These are phyloP conservation scores for Emmelina monodactyla DNA, from an alignment of 2,888 invertebrate genomes.

Conservation along the genomic window DNA sequence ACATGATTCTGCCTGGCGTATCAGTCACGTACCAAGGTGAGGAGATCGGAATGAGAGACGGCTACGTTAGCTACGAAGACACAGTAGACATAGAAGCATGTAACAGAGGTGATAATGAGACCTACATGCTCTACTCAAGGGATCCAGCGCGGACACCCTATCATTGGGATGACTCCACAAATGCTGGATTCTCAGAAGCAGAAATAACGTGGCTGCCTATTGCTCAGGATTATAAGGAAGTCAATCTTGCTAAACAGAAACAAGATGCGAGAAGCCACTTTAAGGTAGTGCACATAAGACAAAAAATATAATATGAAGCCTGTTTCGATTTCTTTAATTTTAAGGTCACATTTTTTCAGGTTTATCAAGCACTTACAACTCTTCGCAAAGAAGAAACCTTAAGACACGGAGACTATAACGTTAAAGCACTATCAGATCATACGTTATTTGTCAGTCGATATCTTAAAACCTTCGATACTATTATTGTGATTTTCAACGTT, in stretches of 20 bases:
- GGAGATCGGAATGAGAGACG: conserved; percentile 77
- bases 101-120: conserved; percentile 57
- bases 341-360: no score
- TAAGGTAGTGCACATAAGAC: no score
- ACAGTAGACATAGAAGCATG: conserved; percentile 67
- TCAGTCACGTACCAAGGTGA: conserved; percentile 84
- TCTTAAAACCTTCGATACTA: conserved; percentile 21
- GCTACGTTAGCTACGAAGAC: conserved; percentile 62
- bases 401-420: conserved; percentile 39
- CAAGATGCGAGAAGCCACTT: conserved; percentile 55
- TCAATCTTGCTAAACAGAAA: conserved; percentile 67
- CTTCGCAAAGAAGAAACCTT: conserved; percentile 38
- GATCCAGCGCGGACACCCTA: conserved; percentile 72
- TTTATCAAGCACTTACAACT: conserved; percentile 61
- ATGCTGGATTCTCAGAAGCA: conserved; percentile 69
- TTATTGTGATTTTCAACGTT: conserved; percentile 55
- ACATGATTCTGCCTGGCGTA: conserved; percentile 77
- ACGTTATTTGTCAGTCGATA: conserved; percentile 22
- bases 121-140: conserved; percentile 59
- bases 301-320: no score
- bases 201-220: conserved; percentile 73
- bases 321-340: no score
- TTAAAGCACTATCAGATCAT: conserved; percentile 34
- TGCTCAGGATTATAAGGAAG: conserved; percentile 62
- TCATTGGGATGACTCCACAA: conserved; percentile 67